Evolutionary conservation across 1,140 invertebrate genomes (phyloP), one percentile per base, ranked within the genome.

Genomic region (Panonychus citri): DNA sequence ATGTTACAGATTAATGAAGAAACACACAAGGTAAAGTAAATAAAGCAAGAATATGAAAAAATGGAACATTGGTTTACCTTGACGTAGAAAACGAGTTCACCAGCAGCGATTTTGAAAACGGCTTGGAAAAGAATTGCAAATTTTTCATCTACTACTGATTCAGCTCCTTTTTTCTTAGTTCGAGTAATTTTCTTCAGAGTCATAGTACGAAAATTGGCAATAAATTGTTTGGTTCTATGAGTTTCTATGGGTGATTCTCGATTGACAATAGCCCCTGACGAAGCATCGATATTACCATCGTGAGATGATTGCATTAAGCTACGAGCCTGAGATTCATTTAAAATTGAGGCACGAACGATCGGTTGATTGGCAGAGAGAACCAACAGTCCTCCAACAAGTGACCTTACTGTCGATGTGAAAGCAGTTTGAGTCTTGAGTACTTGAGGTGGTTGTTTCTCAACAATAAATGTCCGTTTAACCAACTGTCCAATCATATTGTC

Each of bases 391-490:
- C 89, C 90, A 8, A 95, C 84, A 7, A 95, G 69, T 57, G 94
- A 73, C 37, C 90, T 77, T 0, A 96, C 87, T 0, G 85, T 90
- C 15, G 89, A 82, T 15, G 86, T 83, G 69, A 94, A 94, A 59
- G 85, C 75, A 0, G 90, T 93, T 66, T 95, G 90, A 3, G 90
- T 96, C 71, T 96, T 96, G 83, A 97, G 87, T 0, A 97, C 90
- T 71, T 97, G 91, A 0, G 91, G 90, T 1, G 91, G 91, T 67
- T 96, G 90, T 62, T 90, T 90, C 67, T 95, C 90, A 34, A 97
- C 91, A 26, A 96, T 88, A 66, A 97, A 97, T 0, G 91, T 93
- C 37, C 85, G 78, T 64, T 19, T 70, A 63, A 60, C 61, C 58
- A 61, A 56, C 55, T 49, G 43, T 13, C 39, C 50, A 17, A 63